Evolutionary conservation across 2,113 vertebrate genomes (phyloP), one percentile per base, ranked within the genome.

Genomic region (Phalacrocorax brasilianus): DNA sequence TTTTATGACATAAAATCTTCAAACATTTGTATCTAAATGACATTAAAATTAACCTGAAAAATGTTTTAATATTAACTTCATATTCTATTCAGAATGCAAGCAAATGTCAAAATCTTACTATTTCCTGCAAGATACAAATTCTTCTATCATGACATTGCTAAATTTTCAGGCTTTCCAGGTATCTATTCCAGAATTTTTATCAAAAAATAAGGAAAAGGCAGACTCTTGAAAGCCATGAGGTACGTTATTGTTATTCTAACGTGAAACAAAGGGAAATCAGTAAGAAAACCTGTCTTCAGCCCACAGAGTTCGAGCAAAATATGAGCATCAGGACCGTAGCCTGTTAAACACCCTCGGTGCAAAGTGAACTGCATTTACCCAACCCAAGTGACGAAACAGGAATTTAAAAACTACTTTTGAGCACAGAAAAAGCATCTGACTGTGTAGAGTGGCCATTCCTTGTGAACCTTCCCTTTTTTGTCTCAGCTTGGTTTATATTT

Each of bases 61-160:
- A 38, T 26, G 66, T 53, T 92, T 72, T 87, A 50, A 76, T 83
- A 92, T 83, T 71, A 83, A 63, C 27, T 71, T 74, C 30, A 86
- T 56, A 74, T 75, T 80, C 47, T 52, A 35, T 40, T 91, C 52
- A 81, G 20, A 93, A 89, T 26, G 35, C 40, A 75, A 71, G 71
- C 16, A 81, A 65, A 79, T 78, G 33, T 65, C 40, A 93, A 92
- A 92, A 65, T 87, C 49, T 72, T 61, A 9, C 6, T 0, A 56
- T 61, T 91, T 61, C 76, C 90, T 89, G 21, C 76, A 93, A 92
- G 85, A 47, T 67, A 88, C 27, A 81, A 92, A 74, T 92, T 71
- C 8, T 85, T 68, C 33, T 82, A 50, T 49, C 66, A 79, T 28
- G 26, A 75, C 55, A n/a, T 24, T 53, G 35, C 21, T 93, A 71